These are phyloP conservation scores for Anarrhichthys ocellatus DNA, from an alignment of 2,113 vertebrate genomes.

Conservation along the genomic window DNA sequence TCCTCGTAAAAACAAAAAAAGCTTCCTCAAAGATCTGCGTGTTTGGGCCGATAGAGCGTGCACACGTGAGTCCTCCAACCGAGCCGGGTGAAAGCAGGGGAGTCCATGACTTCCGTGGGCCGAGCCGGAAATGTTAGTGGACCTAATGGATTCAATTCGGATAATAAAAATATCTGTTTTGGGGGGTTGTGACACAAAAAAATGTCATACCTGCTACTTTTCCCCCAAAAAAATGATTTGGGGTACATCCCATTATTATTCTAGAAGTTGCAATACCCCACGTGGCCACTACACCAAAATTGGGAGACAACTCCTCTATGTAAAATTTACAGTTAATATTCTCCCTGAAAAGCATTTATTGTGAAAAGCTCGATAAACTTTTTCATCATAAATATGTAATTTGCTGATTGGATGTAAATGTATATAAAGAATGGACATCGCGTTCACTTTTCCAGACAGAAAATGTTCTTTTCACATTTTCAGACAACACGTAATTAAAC, in stretches of 20 bases:
- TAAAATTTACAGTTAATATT: neutral
- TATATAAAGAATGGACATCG: neutral
- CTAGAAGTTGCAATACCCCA: neutral
- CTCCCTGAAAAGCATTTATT: neutral
- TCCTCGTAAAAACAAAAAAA: neutral
- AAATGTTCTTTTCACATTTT: neutral
- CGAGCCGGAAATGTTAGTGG: neutral
- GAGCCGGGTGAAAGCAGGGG: no score
- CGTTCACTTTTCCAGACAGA: neutral
- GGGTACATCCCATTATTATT: neutral
- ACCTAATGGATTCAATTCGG: neutral
- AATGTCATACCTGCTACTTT: neutral
- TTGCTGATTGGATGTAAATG: neutral
- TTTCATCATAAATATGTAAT: neutral
- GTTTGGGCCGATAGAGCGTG: no score
- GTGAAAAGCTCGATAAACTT: neutral
- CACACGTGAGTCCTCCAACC: no score
- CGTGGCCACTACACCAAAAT: neutral
- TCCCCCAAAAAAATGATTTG: neutral
- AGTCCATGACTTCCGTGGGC: neutral
- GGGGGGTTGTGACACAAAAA: neutral
- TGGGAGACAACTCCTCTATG: neutral
- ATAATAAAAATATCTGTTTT: neutral
- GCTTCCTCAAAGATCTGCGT: no score
- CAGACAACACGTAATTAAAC: constrained; percentile 36